These are phyloP conservation scores for Fissipunctia ypsillon DNA, from an alignment of 2,888 invertebrate genomes.

Conservation along the genomic window DNA sequence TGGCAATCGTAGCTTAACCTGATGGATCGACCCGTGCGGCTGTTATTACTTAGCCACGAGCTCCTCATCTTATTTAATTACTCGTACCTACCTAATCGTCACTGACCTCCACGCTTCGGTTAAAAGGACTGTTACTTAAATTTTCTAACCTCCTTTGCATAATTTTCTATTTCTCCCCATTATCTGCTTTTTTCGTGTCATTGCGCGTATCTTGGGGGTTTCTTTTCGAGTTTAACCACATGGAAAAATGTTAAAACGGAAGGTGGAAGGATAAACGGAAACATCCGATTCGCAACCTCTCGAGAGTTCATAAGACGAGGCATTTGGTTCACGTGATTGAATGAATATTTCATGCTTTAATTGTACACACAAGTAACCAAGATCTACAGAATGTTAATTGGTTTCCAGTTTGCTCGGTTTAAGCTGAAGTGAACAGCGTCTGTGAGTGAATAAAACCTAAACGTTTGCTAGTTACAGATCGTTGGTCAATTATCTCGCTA, in stretches of 20 bases:
- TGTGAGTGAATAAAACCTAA: not conserved
- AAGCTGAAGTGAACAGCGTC: not conserved
- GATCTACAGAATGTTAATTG: conserved; percentile 11
- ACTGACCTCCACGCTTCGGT: not conserved
- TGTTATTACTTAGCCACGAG: too few species aligned
- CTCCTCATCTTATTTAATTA: too few species aligned
- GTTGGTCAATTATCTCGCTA: conserved; percentile 14
- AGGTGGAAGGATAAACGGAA: conserved; percentile 34
- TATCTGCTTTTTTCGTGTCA: conserved; percentile 6
- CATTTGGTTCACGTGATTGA: conserved; percentile 10
- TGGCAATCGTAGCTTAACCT: too few species aligned
- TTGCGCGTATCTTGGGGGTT: conserved; percentile 24
- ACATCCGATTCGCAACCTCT: not conserved
- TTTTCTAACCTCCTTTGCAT: not conserved
- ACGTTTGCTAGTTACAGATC: conserved; percentile 3
- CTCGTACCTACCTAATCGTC: too few species aligned
- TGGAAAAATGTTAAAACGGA: conserved; percentile 24
- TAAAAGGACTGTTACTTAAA: not conserved
- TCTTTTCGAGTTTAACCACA: conserved; percentile 22
- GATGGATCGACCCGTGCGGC: too few species aligned
- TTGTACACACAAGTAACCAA: conserved; percentile 2
- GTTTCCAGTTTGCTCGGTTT: conserved; percentile 7
- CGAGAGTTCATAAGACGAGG: not conserved
- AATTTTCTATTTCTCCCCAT: not conserved
- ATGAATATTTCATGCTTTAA: conserved; percentile 19